Percentiles rank a stretch among this genome's conserved stretches.
These are phyloP conservation scores for Sardinella longiceps DNA, from an alignment of 2,797 vertebrate species.

Conservation along the genomic window DNA sequence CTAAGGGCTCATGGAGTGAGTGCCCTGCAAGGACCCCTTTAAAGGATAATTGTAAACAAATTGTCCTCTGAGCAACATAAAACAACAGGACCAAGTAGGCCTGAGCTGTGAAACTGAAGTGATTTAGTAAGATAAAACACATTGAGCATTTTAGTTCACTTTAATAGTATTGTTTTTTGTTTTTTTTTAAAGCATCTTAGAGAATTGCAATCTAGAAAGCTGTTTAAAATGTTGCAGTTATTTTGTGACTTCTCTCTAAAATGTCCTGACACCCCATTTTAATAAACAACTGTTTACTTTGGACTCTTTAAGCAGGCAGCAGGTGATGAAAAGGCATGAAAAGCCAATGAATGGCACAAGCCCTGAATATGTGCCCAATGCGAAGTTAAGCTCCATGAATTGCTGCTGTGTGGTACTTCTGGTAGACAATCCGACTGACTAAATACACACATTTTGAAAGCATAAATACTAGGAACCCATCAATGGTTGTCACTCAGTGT, in stretches of 20 bases:
- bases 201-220: neutral
- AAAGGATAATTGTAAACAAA: slow-evolving; percentile 17
- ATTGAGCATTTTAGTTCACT: neutral
- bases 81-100: neutral
- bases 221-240: neutral
- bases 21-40: neutral
- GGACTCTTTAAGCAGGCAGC: slow-evolving; percentile 67
- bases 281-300: slow-evolving; percentile 71
- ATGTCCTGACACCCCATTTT: slow-evolving; percentile 26
- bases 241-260: neutral
- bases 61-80: neutral
- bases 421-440: neutral
- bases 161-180: neutral
- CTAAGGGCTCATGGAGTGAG: neutral
- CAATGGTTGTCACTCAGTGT: neutral
- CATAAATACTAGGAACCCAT: neutral
- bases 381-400: neutral
- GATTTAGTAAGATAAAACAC: neutral
- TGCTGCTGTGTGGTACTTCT: neutral
- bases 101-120: neutral
- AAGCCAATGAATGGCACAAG: slow-evolving; percentile 61
- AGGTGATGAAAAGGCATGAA: slow-evolving; percentile 70
- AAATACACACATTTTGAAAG: neutral
- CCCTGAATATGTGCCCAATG: slow-evolving; percentile 58
- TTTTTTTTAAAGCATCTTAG: neutral